Evolutionary conservation across 2,888 invertebrate species (phyloP).

Genomic region (Piscicola geometra): DNA sequence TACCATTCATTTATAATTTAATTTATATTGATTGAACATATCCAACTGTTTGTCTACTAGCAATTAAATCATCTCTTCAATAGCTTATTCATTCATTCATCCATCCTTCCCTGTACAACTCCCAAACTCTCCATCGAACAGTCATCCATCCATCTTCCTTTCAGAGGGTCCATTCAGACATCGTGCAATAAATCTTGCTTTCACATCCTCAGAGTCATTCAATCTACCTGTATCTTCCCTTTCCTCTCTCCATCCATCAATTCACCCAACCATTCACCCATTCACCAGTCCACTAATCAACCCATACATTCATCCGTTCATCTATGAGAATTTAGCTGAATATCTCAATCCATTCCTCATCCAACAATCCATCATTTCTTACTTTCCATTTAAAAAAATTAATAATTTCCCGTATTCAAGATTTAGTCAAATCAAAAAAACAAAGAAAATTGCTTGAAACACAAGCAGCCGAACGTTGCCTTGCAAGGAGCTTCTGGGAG

Average conservation of each 20-base stretch:
- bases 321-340: background rate
- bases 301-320: background rate
- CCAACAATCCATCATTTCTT: background rate
- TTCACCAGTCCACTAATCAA: background rate
- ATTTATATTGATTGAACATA: background rate
- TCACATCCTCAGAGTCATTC: background rate
- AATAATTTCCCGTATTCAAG: too few relatives aligned
- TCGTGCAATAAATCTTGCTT: background rate
- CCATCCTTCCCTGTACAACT: constrained; percentile 8
- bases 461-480: too few relatives aligned
- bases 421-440: too few relatives aligned
- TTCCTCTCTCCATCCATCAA: background rate
- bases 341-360: background rate
- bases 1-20: background rate
- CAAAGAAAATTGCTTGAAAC: too few relatives aligned
- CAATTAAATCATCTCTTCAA: constrained; percentile 10
- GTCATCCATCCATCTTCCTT: constrained; percentile 16
- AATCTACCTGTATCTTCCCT: background rate
- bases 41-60: background rate
- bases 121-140: background rate
- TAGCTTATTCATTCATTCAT: constrained; percentile 1
- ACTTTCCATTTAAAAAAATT: too few relatives aligned
- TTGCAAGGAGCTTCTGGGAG: too few relatives aligned
- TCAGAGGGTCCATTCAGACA: background rate
- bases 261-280: background rate